A percentile compares a stretch with the other conserved stretches of the same genome.
Conservation (phyloP, 2,797 vertebrate species). For the Catamblyrhynchus diadema region DNA sequence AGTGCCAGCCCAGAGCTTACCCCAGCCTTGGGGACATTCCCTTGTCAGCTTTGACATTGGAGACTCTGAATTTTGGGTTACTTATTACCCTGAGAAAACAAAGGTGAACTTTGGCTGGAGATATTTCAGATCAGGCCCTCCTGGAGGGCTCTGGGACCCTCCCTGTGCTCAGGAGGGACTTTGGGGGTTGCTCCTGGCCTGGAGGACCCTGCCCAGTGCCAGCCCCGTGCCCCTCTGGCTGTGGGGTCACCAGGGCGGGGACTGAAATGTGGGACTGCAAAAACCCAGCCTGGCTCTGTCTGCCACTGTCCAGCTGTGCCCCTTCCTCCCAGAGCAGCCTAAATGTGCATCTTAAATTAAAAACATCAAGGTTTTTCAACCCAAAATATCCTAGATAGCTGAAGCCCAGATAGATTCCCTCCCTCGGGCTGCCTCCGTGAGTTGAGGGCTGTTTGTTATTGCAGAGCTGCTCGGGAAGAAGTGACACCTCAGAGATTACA, state of each 20-base stretch:
- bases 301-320: background rate
- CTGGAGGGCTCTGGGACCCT: background rate
- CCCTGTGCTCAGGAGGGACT: background rate
- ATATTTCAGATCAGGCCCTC: background rate
- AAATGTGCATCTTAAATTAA: background rate
- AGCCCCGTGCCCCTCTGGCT: background rate
- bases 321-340: background rate
- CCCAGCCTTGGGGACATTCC: background rate
- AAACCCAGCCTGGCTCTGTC: background rate
- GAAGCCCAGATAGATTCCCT: background rate
- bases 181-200: background rate
- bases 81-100: background rate
- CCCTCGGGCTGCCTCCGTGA: background rate
- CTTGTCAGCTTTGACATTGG: background rate
- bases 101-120: background rate
- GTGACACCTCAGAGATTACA: background rate
- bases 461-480: background rate
- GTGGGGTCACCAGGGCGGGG: background rate
- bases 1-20: background rate
- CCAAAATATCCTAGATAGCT: background rate
- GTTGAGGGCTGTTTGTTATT: background rate
- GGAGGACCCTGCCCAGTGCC: background rate
- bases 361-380: background rate
- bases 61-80: background rate
- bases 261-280: rapidly evolving